Evolutionary conservation across 2,888 invertebrate species (phyloP), one percentile per base, ranked within the genome.

Genomic region (Laspeyria flexula): DNA sequence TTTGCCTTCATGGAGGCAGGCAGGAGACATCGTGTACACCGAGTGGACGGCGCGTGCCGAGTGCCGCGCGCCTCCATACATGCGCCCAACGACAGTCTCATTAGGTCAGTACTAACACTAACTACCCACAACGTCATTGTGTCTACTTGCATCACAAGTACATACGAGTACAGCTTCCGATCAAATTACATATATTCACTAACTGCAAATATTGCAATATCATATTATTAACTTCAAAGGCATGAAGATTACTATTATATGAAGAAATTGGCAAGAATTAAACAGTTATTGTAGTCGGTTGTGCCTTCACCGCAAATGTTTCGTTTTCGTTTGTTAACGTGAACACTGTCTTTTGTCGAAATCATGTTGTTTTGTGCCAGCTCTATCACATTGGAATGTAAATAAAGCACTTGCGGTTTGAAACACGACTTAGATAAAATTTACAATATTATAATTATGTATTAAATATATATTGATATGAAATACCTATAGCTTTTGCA

Each of bases 1-100:
- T 97, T 97, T 88, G 97, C 98, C 7, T 98, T 98, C 88, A 94
- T 96, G 73, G 96, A 96, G 83, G 96, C 97, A 21, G 97, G 97
- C 4, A 93, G 95, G 48, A 93, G 94, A 58, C 96, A 96, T 73
- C 91, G 96, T 59, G 93, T 94, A 35, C 93, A 93, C 52, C 85
- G 95, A 42, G 93, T 90, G 5, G 95, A 95, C 73, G 94, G 94
- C 21, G 85, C 80, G 60, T 89, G 79, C 56, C 89, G 90, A 81
- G 88, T 87, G 76, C 94, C 86, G 77, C 95, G 84, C 83, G 94
- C 91, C 80, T 94, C 86, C 45, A 93, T 94, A 58, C 95, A 95
- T 71, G 93, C 94, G 35, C 96, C 95, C 51, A 96, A 96, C 81
- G 96, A 96, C 73, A 95, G 94, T 81, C 87, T 96, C 38, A 95